Base-by-base conservation (phyloP, 2,797 vertebrate genomes). In the Leucoraja ocellata region DNA sequence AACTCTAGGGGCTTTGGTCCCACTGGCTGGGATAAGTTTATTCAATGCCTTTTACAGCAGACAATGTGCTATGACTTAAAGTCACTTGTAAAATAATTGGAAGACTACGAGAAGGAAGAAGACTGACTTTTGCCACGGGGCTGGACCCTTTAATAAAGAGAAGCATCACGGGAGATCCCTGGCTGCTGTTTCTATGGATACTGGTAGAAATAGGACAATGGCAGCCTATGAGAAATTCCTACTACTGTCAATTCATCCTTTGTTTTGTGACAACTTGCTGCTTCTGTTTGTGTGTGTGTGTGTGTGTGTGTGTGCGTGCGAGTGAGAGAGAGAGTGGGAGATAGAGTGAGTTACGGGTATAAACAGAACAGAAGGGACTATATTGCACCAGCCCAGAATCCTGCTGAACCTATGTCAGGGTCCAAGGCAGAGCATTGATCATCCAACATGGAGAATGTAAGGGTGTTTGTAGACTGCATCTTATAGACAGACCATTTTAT, bases 231-330 rank as follows among this genome's bases (percentile, higher is more conserved):
- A 76, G 90, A 92, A 92, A 92, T 76, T 76, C 90, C 90, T 54
- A 28, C 90, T 76, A 74, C 90, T 74, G 84, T 88, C 84, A 88
- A 68, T 88, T 68, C 84, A 88, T 88, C 76, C 36, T 76, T 74
- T 91, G 90, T 91, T 92, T 92, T 76, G 90, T 73, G 73, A 74
- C 46, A 76, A 92, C 68, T 91, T 74, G 71, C 90, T 92, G 90
- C 90, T 92, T 92, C 90, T 76, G 73, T 88, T 74, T 21, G 71
- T 74, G 71, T 74, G 71, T 23, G 71, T 74, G 71, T 21, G 71
- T 71, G 16, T n/a, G n/a, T n/a, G n/a, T n/a, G n/a, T 71, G 16
- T 68, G 65, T 46, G 46, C 71, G 18, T 74, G 23, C 71, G 71
- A 74, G 71, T 74, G 71, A 74, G 84, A 63, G 83, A 86, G 83